Conservation (phyloP, 2,888 invertebrate species). For the Aleiodes alternator region DNA sequence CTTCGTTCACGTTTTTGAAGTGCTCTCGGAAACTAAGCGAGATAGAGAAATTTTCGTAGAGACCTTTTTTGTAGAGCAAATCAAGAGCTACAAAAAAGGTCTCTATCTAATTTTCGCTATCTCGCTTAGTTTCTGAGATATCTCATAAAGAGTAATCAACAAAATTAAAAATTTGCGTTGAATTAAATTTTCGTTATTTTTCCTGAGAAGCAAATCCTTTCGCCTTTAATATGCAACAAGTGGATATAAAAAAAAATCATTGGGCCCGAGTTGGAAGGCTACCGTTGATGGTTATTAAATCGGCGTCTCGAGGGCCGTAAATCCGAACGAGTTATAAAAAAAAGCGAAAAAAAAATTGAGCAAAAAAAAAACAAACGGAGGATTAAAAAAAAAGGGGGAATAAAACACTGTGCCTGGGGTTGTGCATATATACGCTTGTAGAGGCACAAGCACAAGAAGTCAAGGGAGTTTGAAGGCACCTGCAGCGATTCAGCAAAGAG, state of each 20-base stretch:
- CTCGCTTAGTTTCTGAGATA: not conserved
- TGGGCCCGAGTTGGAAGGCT: not conserved
- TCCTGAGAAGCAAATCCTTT: too few relatives aligned
- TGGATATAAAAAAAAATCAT: not conserved
- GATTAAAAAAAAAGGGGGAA: slow-evolving; percentile 12
- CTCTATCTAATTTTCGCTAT: too few relatives aligned
- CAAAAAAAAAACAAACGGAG: slow-evolving; percentile 23
- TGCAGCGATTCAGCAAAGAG: slow-evolving; percentile 43
- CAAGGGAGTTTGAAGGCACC: slow-evolving; percentile 34
- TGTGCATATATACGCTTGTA: slow-evolving; percentile 42
- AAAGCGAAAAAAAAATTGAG: not conserved
- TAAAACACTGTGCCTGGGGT: slow-evolving; percentile 52
- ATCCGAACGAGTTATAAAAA: slow-evolving; percentile 44
- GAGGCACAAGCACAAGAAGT: slow-evolving; percentile 28
- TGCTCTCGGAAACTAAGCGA: too few relatives aligned
- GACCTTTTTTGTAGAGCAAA: too few relatives aligned
- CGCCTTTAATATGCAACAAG: too few relatives aligned
- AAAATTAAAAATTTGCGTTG: too few relatives aligned
- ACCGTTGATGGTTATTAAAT: slow-evolving; percentile 37
- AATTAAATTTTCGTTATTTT: too few relatives aligned
- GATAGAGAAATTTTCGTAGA: too few relatives aligned
- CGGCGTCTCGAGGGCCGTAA: slow-evolving; percentile 43
- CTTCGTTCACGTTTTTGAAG: too few relatives aligned
- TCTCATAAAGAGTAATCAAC: not conserved
- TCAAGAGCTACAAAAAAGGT: too few relatives aligned